Evolutionary conservation across 2,888 invertebrate species (phyloP), one percentile per base, ranked within the genome.

Genomic region (Caenorhabditis doughertyi): DNA sequence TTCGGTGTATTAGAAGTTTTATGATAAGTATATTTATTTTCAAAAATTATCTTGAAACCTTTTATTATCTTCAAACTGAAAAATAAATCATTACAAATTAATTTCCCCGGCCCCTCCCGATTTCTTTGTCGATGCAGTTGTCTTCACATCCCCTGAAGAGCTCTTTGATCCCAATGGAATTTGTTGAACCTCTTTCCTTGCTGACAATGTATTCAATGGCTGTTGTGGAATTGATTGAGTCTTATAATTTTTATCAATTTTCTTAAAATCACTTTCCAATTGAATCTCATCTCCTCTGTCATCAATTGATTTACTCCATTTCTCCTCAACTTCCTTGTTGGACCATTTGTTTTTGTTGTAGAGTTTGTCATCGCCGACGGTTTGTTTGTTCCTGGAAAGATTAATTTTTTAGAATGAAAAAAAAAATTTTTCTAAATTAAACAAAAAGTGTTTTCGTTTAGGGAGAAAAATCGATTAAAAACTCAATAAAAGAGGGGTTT

Each of bases 211-310:
- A 16, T 53, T 68, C 18, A 49, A 44, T 8, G 58, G 21, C 23
- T 64, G 29, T 35, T 64, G 27, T 23, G 71, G 81, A n/a, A 47
- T 29, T 8, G 71, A 64, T 68, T 72, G 65, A 2, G 79, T 53
- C 49, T 80, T 77, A 55, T 84, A 84, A 39, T 80, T 84, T 23
- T 79, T 73, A 25, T 84, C 81, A 32, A 84, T 42, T 25, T 84
- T 84, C 60, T 84, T 84, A 70, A 84, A 84, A 25, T 84, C 84
- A 29, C 53, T 81, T 47, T 84, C 84, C 62, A 84, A 29, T 55
- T 84, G 80, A 49, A 84, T 84, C 58, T 84, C 84, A 47, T 84
- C 81, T 42, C 82, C 76, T n/a, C 60, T 44, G 68, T 85, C 85
- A 39, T 83, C 85, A 11, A 83, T 82, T 11, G 77, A 71, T 25